Evolutionary conservation across 2,113 vertebrate genomes (phyloP).

Genomic region (Ammodytes marinus): DNA sequence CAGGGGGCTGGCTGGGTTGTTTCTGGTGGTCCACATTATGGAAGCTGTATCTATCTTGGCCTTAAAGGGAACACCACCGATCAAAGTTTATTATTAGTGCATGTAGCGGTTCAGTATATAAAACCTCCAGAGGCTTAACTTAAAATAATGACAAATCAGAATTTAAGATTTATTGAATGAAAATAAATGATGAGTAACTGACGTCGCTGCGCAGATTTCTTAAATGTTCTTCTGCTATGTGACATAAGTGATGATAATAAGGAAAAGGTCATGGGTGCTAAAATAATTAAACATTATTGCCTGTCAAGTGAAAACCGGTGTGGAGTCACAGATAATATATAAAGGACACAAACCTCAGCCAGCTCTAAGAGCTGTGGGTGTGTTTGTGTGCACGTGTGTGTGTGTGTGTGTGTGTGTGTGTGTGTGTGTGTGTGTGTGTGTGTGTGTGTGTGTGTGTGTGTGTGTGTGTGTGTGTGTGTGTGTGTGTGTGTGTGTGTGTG

Average conservation of each 20-base stretch:
- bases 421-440: no score
- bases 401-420: no score
- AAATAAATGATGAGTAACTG: background rate
- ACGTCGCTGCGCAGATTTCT: background rate
- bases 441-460: no score
- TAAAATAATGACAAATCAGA: background rate
- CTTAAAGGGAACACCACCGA: no score
- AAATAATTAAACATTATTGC: background rate
- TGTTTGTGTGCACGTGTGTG: background rate
- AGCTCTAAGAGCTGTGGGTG: background rate
- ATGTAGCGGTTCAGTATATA: no score
- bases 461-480: background rate
- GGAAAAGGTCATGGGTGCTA: background rate
- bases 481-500: background rate
- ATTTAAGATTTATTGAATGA: background rate
- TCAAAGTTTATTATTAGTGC: no score
- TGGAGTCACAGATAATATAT: background rate
- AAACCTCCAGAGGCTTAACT: no score
- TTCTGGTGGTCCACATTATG: no score
- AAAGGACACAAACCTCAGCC: conserved; percentile 5
- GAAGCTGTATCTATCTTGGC: no score
- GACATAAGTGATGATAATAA: background rate
- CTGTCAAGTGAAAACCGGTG: background rate
- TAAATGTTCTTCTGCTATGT: background rate
- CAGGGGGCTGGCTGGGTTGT: no score